A percentile compares a stretch with the other conserved stretches of the same genome.
Conservation (phyloP, 2,797 vertebrate species). For the Echiichthys vipera region DNA sequence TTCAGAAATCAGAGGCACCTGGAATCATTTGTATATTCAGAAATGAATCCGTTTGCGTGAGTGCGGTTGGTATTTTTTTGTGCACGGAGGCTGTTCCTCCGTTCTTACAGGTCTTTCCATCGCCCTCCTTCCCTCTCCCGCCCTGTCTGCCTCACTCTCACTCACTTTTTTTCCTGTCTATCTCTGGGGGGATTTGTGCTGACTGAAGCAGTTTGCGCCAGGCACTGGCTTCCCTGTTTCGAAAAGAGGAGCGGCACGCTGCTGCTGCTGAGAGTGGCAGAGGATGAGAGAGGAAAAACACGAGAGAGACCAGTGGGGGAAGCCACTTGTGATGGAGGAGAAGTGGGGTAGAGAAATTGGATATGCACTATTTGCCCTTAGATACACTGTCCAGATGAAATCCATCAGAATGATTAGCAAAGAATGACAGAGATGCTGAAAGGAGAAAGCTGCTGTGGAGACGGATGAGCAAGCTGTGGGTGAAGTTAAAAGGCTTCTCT, state of each 20-base stretch:
- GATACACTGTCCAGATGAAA: conserved; percentile 70
- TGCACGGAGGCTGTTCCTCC: conserved; percentile 24
- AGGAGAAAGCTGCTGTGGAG: conserved; percentile 31
- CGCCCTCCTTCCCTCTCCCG: conserved; percentile 30
- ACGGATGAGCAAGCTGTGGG: conserved; percentile 48
- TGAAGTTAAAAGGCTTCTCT: conserved; percentile 70
- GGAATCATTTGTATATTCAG: conserved; percentile 43
- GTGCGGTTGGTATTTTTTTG: conserved; percentile 30
- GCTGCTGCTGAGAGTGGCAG: conserved; percentile 56
- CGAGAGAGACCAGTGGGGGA: conserved; percentile 34
- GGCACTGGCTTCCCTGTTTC: conserved; percentile 57
- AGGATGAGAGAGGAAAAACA: conserved; percentile 28
- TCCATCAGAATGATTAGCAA: conserved; percentile 68
- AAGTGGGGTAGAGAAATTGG: conserved; percentile 51
- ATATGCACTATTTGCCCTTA: conserved; percentile 67
- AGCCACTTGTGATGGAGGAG: conserved; percentile 30
- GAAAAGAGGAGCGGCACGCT: conserved; percentile 51
- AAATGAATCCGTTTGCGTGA: conserved; percentile 16
- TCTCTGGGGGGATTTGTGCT: conserved; percentile 81
- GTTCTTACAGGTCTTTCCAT: conserved; percentile 10
- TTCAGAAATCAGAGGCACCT: conserved; percentile 34
- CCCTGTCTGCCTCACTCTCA: conserved; percentile 56
- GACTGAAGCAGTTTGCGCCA: conserved; percentile 83
- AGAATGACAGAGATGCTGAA: conserved; percentile 50
- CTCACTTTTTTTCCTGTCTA: conserved; percentile 64